A percentile compares a stretch with the other conserved stretches of the same genome.
Conservation (phyloP, 2,888 invertebrate species). For the Eugnorisma glareosa region DNA sequence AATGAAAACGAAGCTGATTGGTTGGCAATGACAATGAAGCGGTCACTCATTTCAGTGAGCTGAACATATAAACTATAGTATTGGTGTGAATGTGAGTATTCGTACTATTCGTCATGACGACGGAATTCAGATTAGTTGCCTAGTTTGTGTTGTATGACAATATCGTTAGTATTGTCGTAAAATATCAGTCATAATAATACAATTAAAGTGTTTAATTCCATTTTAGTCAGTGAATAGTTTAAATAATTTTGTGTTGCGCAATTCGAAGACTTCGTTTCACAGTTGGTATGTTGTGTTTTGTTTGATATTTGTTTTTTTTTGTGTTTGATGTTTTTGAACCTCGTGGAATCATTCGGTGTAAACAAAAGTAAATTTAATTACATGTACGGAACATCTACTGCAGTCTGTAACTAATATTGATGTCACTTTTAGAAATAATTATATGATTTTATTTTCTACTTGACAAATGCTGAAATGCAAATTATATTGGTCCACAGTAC, state of each 20-base stretch:
- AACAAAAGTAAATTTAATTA: not conserved
- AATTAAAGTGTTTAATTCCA: not conserved
- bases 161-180: not conserved
- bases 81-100: not conserved
- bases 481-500: not conserved
- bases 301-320: not conserved
- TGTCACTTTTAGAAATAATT: too few relatives aligned
- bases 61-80: not conserved
- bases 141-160: not conserved
- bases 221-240: not conserved
- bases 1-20: slow-evolving; percentile 27
- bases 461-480: not conserved
- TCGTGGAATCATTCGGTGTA: not conserved
- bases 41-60: slow-evolving; percentile 16
- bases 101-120: not conserved
- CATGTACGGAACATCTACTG: too few relatives aligned
- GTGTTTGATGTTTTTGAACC: not conserved
- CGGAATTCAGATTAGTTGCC: not conserved
- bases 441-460: not conserved
- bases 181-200: not conserved
- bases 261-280: not conserved
- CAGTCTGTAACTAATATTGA: not conserved
- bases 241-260: not conserved
- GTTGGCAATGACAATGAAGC: not conserved
- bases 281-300: slow-evolving; percentile 15